Percentiles rank a stretch among this genome's conserved stretches.
phyloP scores from a whole-genome alignment of 2,888 invertebrate species.

The Marronus borbonicus region DNA sequence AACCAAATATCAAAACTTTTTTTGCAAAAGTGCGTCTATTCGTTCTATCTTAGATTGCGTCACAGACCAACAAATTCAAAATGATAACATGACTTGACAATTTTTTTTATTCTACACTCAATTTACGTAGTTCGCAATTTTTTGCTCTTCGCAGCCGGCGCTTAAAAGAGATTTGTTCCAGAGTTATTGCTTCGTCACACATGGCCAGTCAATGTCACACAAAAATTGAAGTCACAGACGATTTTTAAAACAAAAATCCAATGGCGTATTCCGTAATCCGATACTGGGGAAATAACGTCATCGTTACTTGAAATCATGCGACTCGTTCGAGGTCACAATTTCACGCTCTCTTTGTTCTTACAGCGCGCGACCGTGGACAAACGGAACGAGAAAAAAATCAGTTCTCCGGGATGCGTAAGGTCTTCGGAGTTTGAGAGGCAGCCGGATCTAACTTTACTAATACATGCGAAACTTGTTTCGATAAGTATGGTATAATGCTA shows the following conservation, averaged over 20 bases:
- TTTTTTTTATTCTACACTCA: too few species aligned
- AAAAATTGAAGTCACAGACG: not conserved
- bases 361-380: conserved; percentile 16
- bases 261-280: conserved; percentile 18
- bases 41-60: too few species aligned
- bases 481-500: not conserved
- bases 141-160: too few species aligned
- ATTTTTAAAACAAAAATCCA: conserved; percentile 8
- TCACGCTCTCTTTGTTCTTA: conserved; percentile 30
- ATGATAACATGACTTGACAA: too few species aligned
- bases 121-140: too few species aligned
- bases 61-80: too few species aligned
- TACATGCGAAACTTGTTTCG: not conserved
- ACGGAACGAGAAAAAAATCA: conserved; percentile 1
- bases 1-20: too few species aligned
- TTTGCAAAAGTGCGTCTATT: too few species aligned
- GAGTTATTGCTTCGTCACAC: too few species aligned
- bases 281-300: conserved; percentile 19
- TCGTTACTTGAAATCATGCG: conserved; percentile 14
- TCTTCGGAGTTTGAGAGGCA: not conserved
- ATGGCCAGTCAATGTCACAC: conserved; percentile 4
- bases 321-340: conserved; percentile 20
- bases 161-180: too few species aligned
- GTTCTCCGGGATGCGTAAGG: not conserved
- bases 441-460: not conserved